Conservation (phyloP, 2,113 vertebrate species). For the Anolis sagrei region DNA sequence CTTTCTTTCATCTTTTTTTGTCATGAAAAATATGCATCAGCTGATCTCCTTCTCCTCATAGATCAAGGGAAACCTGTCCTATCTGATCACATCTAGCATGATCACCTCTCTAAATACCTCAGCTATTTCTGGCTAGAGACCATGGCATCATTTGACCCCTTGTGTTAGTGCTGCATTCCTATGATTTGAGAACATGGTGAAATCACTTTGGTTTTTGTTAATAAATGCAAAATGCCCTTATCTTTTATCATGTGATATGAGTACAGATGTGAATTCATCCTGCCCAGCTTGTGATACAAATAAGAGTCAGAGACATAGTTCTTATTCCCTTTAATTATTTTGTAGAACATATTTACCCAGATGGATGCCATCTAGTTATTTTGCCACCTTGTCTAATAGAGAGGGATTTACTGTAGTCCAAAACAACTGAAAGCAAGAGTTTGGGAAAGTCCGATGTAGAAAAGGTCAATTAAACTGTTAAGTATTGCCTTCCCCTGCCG, state of each 20-base stretch:
- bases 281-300: neutral
- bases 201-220: neutral
- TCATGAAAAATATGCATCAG: conserved; percentile 6
- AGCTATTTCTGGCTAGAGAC: conserved; percentile 5
- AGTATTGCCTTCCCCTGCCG: neutral
- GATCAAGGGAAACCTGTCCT: neutral
- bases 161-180: fast-evolving
- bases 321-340: neutral
- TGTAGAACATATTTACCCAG: too few species aligned
- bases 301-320: neutral
- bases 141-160: neutral
- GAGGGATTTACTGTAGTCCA: too few species aligned
- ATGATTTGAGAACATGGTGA: neutral
- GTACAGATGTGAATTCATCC: neutral
- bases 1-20: conserved; percentile 20
- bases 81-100: conserved; percentile 11
- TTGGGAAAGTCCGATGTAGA: neutral
- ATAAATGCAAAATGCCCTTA: neutral
- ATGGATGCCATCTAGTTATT: too few species aligned
- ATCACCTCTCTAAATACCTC: neutral
- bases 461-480: neutral
- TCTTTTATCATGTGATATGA: neutral
- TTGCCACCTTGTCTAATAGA: too few species aligned
- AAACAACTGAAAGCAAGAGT: too few species aligned
- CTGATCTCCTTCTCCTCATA: conserved; percentile 20